Evolutionary conservation across 2,797 vertebrate species (phyloP), one percentile per base, ranked within the genome.

Genomic region (Natrix natrix): DNA sequence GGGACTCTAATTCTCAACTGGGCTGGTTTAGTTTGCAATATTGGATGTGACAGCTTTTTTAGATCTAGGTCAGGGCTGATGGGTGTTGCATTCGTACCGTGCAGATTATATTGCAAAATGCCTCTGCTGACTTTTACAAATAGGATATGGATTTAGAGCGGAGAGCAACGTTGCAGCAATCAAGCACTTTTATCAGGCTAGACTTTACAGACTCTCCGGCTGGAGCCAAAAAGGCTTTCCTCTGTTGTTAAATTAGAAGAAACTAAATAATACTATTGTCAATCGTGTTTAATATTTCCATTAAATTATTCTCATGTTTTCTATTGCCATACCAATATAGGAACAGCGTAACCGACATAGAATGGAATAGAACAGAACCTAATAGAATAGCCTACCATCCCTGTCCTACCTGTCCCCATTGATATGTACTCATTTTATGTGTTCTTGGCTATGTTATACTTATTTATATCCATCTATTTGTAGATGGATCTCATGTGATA

Each of bases 1-100:
- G 4, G 32, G 22, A 12, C 2, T 87, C 57, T 87, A 88, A 16
- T 54, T 94, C 90, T 90, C 57, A 90, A 0, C 61, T 89, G 90
- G 37, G 1, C 1, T 90, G 92, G 57, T 43, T 78, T 5, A 2
- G 52, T 54, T 89, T 90, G 78, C 5, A 63, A 1, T 54, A 87
- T 55, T 92, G 56, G 69, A 93, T 93, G 32, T 14, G 60, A 54
- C 91, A 93, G 88, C 54, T 69, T 88, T 88, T 90, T 59, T 92
- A 1, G 5, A 24, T 90, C 43, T 57, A 57, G 88, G 24, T 24
- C 88, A 26, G 24, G 17, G 4, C 61, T 94, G 92, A 16, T 24
- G 54, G 91, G 59, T 8, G 52, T 56, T 90, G 12, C 1, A 59
- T 78, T 48, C 66, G 54, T 52, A 86, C 0, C 69, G 0, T 90